Evolutionary conservation across 2,888 invertebrate genomes (phyloP).

Genomic region (Drosophila neonasuta): DNA sequence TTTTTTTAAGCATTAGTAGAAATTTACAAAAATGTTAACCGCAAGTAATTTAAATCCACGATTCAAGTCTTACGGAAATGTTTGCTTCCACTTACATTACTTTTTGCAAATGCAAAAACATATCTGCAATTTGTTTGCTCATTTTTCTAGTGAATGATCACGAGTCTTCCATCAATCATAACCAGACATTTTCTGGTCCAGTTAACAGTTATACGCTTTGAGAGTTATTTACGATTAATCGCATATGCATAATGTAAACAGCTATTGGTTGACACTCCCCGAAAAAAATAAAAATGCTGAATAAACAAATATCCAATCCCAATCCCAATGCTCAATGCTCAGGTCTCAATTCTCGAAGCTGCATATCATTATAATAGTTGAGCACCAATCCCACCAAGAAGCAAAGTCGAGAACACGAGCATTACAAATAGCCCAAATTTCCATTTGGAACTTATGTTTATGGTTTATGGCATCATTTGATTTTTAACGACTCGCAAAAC

Average conservation of each 20-base stretch:
- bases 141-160: conserved; percentile 25
- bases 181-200: conserved; percentile 46
- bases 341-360: conserved; percentile 24
- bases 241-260: conserved; percentile 29
- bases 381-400: conserved; percentile 36
- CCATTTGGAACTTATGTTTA: conserved; percentile 22
- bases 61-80: no score
- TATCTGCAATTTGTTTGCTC: background rate
- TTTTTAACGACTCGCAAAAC: conserved; percentile 36
- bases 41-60: no score
- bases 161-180: conserved; percentile 37
- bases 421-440: conserved; percentile 32
- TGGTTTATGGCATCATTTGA: conserved; percentile 46
- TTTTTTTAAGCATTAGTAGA: no score
- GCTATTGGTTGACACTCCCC: conserved; percentile 44
- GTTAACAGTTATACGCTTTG: conserved; percentile 34
- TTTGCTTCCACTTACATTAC: background rate
- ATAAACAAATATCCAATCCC: conserved; percentile 11
- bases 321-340: conserved; percentile 13
- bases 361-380: conserved; percentile 40
- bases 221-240: conserved; percentile 25
- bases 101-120: background rate
- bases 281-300: conserved; percentile 2
- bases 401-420: conserved; percentile 2
- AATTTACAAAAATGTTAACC: no score